These are phyloP conservation scores for Tenodera sinensis DNA, from an alignment of 2,888 invertebrate species.

Conservation along the genomic window DNA sequence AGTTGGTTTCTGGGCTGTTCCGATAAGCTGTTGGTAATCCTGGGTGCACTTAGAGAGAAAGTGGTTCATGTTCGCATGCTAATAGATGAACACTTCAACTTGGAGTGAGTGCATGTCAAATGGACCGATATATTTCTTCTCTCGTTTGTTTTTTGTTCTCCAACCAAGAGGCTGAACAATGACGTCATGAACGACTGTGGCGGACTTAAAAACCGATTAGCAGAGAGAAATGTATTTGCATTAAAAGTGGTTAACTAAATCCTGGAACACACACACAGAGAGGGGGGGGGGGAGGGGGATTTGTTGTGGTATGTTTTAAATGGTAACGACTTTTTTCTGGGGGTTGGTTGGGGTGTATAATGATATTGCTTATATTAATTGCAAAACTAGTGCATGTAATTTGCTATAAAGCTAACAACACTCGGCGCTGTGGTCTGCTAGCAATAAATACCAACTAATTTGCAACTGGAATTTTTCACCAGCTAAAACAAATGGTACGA, in stretches of 20 bases:
- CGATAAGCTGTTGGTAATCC: too few species aligned
- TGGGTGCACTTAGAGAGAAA: not conserved
- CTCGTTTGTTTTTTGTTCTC: not conserved
- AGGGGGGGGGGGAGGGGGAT: too few species aligned
- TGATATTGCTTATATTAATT: not conserved
- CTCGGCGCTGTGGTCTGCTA: not conserved
- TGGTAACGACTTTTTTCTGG: not conserved
- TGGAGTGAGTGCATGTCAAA: not conserved
- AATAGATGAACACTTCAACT: not conserved
- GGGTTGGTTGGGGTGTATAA: not conserved
- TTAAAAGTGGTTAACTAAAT: not conserved
- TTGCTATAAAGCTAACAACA: not conserved
- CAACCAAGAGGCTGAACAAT: not conserved
- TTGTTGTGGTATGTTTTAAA: not conserved
- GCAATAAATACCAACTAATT: not conserved
- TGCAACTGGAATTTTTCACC: not conserved
- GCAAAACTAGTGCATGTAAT: not conserved
- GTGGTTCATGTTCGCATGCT: not conserved
- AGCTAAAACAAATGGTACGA: too few species aligned
- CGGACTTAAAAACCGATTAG: not conserved
- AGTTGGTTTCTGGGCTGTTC: too few species aligned
- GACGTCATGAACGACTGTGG: not conserved
- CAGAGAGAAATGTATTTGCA: not conserved
- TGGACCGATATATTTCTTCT: not conserved
- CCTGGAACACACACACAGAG: too few species aligned